Evolutionary conservation across 2,888 invertebrate species (phyloP).

Genomic region (Melinopterus prodromus): DNA sequence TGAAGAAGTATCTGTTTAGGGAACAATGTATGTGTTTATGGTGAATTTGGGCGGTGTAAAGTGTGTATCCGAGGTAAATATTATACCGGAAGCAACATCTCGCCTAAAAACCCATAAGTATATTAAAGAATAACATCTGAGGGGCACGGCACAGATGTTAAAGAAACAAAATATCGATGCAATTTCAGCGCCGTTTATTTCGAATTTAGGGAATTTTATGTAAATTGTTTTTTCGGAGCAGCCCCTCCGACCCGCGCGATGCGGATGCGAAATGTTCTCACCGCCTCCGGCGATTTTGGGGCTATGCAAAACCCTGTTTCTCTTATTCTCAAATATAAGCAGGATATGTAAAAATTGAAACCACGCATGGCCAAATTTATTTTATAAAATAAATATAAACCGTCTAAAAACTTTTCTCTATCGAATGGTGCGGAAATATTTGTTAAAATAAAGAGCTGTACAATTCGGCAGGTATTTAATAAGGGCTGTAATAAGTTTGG

Average conservation of each 20-base stretch:
- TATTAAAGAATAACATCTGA: conserved; percentile 31
- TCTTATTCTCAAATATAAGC: not conserved
- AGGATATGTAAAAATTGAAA: no score
- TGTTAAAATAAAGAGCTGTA: conserved; percentile 5
- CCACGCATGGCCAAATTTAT: no score
- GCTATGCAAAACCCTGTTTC: not conserved
- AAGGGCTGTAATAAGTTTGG: not conserved
- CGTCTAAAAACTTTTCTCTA: no score
- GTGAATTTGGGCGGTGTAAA: not conserved
- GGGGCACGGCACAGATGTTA: conserved; percentile 8
- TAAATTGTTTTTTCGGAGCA: not conserved
- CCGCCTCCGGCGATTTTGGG: not conserved
- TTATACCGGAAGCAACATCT: not conserved
- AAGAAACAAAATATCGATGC: conserved; percentile 16
- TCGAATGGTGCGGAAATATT: not conserved
- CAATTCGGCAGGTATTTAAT: not conserved
- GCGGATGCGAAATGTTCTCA: not conserved
- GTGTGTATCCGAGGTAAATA: not conserved
- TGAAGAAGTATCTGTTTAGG: not conserved
- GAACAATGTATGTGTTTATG: not conserved
- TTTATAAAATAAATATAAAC: no score
- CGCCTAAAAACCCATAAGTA: conserved; percentile 20
- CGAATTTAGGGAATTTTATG: not conserved
- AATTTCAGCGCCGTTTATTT: not conserved
- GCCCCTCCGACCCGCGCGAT: not conserved